Base-by-base conservation (phyloP, 2,797 vertebrate genomes). In the Phylloscopus collybita region DNA sequence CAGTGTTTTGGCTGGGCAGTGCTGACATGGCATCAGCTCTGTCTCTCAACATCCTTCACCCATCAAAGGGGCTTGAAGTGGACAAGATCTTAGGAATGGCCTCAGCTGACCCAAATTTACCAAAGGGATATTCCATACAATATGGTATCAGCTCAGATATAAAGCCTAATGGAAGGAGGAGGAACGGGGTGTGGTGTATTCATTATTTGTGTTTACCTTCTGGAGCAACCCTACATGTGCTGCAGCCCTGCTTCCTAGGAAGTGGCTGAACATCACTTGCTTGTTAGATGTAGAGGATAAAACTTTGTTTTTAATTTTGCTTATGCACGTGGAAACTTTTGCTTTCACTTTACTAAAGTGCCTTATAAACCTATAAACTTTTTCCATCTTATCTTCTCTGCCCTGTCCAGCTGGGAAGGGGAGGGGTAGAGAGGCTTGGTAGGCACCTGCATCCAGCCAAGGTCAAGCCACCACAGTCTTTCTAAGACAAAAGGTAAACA, bases 301-400 rank as follows among this genome's bases (percentile, higher is more conserved):
- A 32, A 13, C 2, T 6, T 26, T 21, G 42, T 12, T 3, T 40
- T 40, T 40, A 40, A 1, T 57, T 57, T 42, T 65, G 10, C 13
- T 57, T 42, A 25, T 74, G 34, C 25, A 34, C 0, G 0, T 20
- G 29, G 25, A 42, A 42, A 29, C 6, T 29, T 83, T 30, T 34
- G 11, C 34, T 49, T 57, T 73, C 44, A 40, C 13, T 34, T 49
- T 42, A 42, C 7, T 21, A 21, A 65, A 57, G 13, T 25, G 20
- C 30, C 14, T 57, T 34, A 11, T 50, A 40, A 57, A 34, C 11
- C 21, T 30, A 21, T 16, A 40, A 20, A n/a, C 57, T 65, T 57
- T 84, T 65, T 74, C 20, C 7, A 34, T 65, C 16, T 57, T 49
- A 25, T 34, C 6, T 65, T 50, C 36, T 26, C 30, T 84, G 25